These are phyloP conservation scores for Xiphophorus couchianus DNA, from an alignment of 2,113 vertebrate species.

Conservation along the genomic window DNA sequence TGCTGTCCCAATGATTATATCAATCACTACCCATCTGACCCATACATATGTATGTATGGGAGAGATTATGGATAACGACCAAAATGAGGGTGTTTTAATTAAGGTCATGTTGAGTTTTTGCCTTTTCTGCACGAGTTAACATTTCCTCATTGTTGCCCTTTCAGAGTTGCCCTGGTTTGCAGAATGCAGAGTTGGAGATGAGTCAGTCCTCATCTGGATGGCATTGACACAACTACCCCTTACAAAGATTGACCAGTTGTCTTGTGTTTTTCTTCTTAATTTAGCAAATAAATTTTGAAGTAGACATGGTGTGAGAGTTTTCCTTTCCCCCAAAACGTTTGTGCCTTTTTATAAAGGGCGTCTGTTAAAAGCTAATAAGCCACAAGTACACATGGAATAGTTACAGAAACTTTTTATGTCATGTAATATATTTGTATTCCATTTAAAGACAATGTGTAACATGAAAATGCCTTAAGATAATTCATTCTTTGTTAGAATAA, in stretches of 20 bases:
- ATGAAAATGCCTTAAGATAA: too few relatives aligned
- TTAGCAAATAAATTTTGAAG: background rate
- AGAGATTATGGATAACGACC: conserved; percentile 57
- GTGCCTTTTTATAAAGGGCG: too few relatives aligned
- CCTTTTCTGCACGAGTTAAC: too few relatives aligned
- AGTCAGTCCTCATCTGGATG: background rate
- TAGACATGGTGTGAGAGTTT: too few relatives aligned
- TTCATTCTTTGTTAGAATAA: too few relatives aligned
- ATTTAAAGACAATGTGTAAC: too few relatives aligned
- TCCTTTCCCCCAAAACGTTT: too few relatives aligned
- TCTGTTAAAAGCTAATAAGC: too few relatives aligned
- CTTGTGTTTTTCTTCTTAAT: background rate
- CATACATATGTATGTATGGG: conserved; percentile 60
- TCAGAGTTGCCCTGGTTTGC: background rate
- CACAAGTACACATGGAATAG: too few relatives aligned
- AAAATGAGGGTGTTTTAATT: conserved; percentile 66
- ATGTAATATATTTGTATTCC: too few relatives aligned
- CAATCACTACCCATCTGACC: conserved; percentile 84
- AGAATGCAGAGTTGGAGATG: background rate
- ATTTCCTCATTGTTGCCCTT: background rate
- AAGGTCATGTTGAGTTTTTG: background rate
- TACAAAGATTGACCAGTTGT: background rate
- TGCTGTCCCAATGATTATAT: conserved; percentile 78
- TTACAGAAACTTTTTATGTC: too few relatives aligned
- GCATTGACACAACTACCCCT: background rate